Conservation (phyloP, 2,113 vertebrate genomes). For the Eleginops maclovinus region DNA sequence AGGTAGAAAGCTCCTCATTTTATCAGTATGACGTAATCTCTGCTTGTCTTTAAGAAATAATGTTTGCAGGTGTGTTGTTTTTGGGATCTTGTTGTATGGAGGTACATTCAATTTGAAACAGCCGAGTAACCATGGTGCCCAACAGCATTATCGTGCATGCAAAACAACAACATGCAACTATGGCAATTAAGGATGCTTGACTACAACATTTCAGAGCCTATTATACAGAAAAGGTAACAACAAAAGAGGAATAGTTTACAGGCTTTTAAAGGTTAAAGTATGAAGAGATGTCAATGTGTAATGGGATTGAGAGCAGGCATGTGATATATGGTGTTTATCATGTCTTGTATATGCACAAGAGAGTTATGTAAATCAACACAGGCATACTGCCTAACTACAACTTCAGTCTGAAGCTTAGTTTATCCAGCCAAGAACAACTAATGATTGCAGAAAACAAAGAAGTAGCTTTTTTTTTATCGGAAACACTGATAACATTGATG, state of each 20-base stretch:
- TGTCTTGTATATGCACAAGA: constrained; percentile 18
- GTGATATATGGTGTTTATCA: not conserved
- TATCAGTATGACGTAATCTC: not conserved
- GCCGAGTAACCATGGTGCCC: not conserved
- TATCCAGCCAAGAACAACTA: not conserved
- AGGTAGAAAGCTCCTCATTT: not conserved
- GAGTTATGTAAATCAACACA: constrained; percentile 1
- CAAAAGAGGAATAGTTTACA: too few relatives aligned
- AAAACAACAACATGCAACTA: not conserved
- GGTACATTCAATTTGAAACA: constrained; percentile 1
- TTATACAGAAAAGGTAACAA: not conserved
- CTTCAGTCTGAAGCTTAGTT: constrained; percentile 7
- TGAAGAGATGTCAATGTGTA: too few relatives aligned
- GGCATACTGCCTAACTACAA: not conserved
- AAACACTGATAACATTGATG: not conserved
- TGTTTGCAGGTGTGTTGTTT: constrained; percentile 2
- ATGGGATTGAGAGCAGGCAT: not conserved
- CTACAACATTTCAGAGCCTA: not conserved
- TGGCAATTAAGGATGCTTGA: not conserved
- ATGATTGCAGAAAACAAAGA: not conserved
- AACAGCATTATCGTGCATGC: not conserved
- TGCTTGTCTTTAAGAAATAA: not conserved
- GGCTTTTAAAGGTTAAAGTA: too few relatives aligned
- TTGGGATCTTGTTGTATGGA: not conserved
- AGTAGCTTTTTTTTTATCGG: not conserved